Evolutionary conservation across 2,113 vertebrate species (phyloP).

Genomic region (Laticauda laticaudata): DNA sequence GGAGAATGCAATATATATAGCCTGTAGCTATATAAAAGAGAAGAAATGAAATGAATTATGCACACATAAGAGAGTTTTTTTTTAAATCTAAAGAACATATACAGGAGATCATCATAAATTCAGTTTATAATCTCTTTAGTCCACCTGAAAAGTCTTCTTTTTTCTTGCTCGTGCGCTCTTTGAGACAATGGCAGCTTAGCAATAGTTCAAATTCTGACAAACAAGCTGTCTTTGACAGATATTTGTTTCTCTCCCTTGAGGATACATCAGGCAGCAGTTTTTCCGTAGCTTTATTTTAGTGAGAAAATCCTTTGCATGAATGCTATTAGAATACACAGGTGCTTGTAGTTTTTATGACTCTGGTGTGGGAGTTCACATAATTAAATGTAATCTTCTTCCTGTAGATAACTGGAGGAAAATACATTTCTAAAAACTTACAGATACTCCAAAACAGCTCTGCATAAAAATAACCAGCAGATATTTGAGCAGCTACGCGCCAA

Average conservation of each 20-base stretch:
- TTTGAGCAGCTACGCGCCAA: background rate
- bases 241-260: constrained; percentile 1
- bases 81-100: background rate
- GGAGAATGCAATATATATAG: background rate
- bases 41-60: background rate
- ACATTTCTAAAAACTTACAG: background rate
- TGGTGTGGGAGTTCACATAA: constrained; percentile 6
- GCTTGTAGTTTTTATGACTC: constrained; percentile 1
- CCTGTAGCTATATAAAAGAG: background rate
- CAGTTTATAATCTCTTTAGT: background rate
- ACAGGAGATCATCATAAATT: background rate
- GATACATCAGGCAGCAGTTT: background rate
- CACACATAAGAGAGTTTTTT: background rate
- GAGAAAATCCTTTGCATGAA: constrained; percentile 11
- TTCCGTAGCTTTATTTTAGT: constrained; percentile 9
- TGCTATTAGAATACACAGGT: constrained; percentile 19
- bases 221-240: constrained; percentile 15
- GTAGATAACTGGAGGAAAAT: background rate
- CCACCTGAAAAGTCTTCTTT: background rate
- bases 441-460: background rate
- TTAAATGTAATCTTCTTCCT: constrained; percentile 27
- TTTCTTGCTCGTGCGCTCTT: background rate
- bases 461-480: constrained; percentile 20
- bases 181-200: background rate
- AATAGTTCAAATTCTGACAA: background rate